Evolutionary conservation across 2,888 invertebrate genomes (phyloP).

Genomic region (Ecdyonurus torrentis): DNA sequence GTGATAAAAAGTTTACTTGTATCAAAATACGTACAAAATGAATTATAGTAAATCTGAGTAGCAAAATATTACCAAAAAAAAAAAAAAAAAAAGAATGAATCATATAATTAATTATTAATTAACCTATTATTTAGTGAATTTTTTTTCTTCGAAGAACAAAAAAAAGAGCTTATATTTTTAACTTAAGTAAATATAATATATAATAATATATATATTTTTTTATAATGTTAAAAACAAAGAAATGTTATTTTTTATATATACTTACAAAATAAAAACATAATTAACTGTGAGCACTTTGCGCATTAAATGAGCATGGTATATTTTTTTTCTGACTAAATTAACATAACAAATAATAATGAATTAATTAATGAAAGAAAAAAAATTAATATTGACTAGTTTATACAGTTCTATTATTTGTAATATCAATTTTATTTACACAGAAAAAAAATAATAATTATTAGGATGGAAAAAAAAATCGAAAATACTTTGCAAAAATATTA

Average conservation of each 20-base stretch:
- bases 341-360: background rate
- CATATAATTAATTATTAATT: background rate
- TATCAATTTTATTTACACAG: background rate
- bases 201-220: background rate
- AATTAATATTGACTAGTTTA: background rate
- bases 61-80: background rate
- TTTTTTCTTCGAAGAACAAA: too few species aligned
- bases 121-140: background rate
- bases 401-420: background rate
- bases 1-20: too few species aligned
- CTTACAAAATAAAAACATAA: background rate
- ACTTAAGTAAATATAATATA: too few species aligned
- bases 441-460: background rate
- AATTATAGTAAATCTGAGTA: background rate
- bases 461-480: too few species aligned
- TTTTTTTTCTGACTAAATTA: background rate
- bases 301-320: background rate
- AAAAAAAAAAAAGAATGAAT: background rate
- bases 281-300: background rate
- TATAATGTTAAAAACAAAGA: background rate
- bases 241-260: too few species aligned
- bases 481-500: too few species aligned
- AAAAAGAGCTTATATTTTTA: background rate
- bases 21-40: background rate
- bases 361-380: too few species aligned